phyloP scores from a whole-genome alignment of 2,888 invertebrate species.

The Leptura quadrifasciata region DNA sequence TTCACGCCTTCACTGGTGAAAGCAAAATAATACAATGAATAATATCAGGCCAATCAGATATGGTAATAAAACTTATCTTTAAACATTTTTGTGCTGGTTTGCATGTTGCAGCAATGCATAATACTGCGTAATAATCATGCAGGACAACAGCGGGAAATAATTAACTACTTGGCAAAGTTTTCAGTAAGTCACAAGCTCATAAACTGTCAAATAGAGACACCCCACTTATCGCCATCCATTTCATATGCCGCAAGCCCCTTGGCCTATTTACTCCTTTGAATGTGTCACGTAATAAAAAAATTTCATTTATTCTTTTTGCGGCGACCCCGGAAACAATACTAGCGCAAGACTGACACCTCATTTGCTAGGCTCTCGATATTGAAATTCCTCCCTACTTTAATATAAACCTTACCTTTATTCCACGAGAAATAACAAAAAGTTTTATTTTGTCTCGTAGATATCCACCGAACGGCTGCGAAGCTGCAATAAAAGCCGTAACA shows the following conservation, averaged over 20 bases:
- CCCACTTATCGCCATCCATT: no score
- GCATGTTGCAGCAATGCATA: no score
- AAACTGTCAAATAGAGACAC: no score
- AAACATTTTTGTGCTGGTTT: no score
- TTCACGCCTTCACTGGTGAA: no score
- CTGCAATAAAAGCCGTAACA: conserved; percentile 50
- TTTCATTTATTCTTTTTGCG: neutral
- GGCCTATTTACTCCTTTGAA: conserved; percentile 1
- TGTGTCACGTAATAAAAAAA: neutral
- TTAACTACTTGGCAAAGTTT: no score
- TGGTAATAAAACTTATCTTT: no score
- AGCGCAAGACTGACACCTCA: conserved; percentile 27
- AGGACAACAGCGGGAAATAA: no score
- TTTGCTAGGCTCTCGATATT: conserved; percentile 24
- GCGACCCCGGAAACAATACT: conserved; percentile 1
- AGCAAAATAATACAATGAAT: no score
- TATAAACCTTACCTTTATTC: conserved; percentile 28
- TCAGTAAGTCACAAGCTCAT: no score
- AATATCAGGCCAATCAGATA: no score
- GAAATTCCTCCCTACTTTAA: conserved; percentile 20
- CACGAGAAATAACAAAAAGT: conserved; percentile 29
- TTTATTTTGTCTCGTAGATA: conserved; percentile 31
- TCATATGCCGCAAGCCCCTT: neutral
- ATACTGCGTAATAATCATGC: no score
- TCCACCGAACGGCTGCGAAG: conserved; percentile 32